A percentile compares a stretch with the other conserved stretches of the same genome.
Conservation (phyloP, 2,113 vertebrate species). For the Centropristis striata region DNA sequence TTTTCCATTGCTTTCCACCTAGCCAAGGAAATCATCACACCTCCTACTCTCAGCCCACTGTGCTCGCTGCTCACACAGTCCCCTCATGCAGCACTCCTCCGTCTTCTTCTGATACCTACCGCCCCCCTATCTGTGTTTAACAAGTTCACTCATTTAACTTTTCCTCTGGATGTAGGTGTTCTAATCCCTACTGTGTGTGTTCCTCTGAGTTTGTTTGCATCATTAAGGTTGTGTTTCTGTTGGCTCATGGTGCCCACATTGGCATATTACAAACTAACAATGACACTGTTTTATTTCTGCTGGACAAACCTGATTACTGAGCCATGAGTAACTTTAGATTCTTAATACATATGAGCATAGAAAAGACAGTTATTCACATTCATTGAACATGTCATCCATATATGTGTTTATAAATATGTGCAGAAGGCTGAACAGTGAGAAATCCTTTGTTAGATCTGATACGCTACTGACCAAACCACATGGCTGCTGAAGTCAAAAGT, state of each 20-base stretch:
- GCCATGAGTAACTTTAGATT: neutral
- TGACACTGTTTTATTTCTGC: neutral
- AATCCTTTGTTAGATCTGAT: neutral
- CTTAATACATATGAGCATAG: no score
- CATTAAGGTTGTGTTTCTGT: neutral
- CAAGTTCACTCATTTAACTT: conserved; percentile 13
- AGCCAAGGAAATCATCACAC: conserved; percentile 15
- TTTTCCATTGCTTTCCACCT: conserved; percentile 37
- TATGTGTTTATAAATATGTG: neutral
- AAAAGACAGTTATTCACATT: neutral
- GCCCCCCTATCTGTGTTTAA: conserved; percentile 1
- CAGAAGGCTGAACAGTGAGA: neutral
- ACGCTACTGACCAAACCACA: neutral
- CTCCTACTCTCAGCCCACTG: conserved; percentile 20
- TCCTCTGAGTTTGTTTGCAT: neutral
- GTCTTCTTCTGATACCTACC: neutral
- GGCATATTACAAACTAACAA: neutral
- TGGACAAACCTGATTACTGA: neutral
- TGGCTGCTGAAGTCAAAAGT: neutral
- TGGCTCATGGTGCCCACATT: neutral
- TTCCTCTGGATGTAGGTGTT: conserved; percentile 8
- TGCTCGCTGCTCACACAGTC: neutral
- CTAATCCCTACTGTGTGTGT: neutral
- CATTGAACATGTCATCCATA: neutral
- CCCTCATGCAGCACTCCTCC: neutral